These are phyloP conservation scores for Philereme transversata DNA, from an alignment of 2,888 invertebrate species.

Conservation along the genomic window DNA sequence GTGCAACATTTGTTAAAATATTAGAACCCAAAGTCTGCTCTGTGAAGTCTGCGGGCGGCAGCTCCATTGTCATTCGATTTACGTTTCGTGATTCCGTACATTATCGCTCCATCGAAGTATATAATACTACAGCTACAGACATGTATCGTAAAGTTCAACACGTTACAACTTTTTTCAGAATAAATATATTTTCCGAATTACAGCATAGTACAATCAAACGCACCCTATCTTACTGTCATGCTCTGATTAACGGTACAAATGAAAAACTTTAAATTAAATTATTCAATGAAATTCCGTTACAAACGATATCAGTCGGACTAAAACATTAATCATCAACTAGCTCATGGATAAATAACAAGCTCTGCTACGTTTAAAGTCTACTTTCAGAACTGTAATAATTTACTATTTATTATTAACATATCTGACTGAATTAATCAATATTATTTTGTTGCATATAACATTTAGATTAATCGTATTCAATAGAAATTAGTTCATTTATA, in stretches of 20 bases:
- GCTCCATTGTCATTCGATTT: not conserved
- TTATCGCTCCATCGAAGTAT: not conserved
- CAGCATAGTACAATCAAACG: not conserved
- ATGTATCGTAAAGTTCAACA: not conserved
- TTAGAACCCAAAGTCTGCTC: slow-evolving; percentile 1
- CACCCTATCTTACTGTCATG: not conserved
- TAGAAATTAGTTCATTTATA: slow-evolving; percentile 3
- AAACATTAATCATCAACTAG: slow-evolving; percentile 1
- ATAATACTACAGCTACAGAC: not conserved
- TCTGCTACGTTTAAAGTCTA: not conserved
- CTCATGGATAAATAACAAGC: slow-evolving; percentile 1
- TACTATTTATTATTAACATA: not conserved
- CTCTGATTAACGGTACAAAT: not conserved
- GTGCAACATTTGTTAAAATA: not conserved
- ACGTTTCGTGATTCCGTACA: not conserved
- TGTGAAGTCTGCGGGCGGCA: not conserved
- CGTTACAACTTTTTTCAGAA: not conserved
- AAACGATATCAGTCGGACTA: not conserved
- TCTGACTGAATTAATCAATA: slow-evolving; percentile 4
- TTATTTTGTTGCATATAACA: slow-evolving; percentile 1
- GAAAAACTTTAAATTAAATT: not conserved
- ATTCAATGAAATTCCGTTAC: not conserved
- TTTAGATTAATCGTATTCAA: slow-evolving; percentile 6
- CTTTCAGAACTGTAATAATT: slow-evolving; percentile 1
- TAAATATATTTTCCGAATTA: not conserved